A percentile compares a stretch with the other conserved stretches of the same genome.
phyloP scores from a whole-genome alignment of 2,888 invertebrate genomes.

The Elmis aenea region DNA sequence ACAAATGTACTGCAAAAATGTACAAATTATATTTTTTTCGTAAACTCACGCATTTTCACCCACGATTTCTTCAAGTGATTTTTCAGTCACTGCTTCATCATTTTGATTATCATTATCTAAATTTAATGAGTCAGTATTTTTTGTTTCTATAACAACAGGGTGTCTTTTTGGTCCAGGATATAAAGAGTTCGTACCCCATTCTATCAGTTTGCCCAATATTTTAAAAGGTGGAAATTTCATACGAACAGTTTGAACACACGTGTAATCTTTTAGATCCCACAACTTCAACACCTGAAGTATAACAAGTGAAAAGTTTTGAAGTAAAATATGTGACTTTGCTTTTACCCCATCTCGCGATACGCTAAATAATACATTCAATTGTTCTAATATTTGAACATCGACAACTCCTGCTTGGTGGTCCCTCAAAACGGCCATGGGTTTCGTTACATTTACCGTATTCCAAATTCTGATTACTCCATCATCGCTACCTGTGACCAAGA shows the following conservation, averaged over 20 bases:
- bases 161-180: slow-evolving; percentile 51
- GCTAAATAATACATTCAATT: slow-evolving; percentile 49
- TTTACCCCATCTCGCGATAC: slow-evolving; percentile 55
- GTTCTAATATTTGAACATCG: slow-evolving; percentile 52
- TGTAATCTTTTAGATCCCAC: slow-evolving; percentile 57
- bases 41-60: too few relatives aligned
- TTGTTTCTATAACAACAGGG: neutral
- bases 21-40: too few relatives aligned
- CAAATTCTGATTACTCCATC: slow-evolving; percentile 55
- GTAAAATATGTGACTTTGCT: too few relatives aligned
- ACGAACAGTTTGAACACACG: slow-evolving; percentile 52
- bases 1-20: neutral
- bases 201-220: slow-evolving; percentile 53
- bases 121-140: too few relatives aligned
- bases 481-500: slow-evolving; percentile 54
- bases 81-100: slow-evolving; percentile 1
- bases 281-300: slow-evolving; percentile 51
- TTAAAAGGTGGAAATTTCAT: slow-evolving; percentile 55
- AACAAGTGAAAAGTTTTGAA: too few relatives aligned
- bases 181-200: slow-evolving; percentile 54
- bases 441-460: slow-evolving; percentile 49
- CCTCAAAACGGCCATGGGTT: slow-evolving; percentile 39
- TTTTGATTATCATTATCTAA: neutral
- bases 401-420: slow-evolving; percentile 45
- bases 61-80: slow-evolving; percentile 12